These are phyloP conservation scores for Brachionus plicatilis DNA, from an alignment of 1,140 invertebrate species.

Conservation along the genomic window DNA sequence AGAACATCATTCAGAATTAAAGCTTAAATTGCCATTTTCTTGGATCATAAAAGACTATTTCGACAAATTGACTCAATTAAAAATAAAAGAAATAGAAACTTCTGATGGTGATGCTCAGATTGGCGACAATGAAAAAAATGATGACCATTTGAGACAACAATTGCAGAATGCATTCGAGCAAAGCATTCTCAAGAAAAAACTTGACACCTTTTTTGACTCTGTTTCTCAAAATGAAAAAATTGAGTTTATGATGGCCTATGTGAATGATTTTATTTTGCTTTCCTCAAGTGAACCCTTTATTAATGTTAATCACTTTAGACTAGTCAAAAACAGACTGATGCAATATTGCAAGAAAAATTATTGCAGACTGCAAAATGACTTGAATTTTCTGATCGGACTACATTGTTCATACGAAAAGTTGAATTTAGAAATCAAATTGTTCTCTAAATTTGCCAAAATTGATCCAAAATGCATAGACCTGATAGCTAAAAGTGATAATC, in stretches of 20 bases:
- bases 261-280: slow-evolving; percentile 4
- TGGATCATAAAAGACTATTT: slow-evolving; percentile 12
- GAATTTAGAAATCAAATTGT: background rate
- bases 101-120: background rate
- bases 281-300: background rate
- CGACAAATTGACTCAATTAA: background rate
- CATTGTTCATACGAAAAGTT: background rate
- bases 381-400: background rate
- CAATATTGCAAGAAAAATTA: background rate
- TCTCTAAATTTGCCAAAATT: slow-evolving; percentile 6
- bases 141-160: background rate
- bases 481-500: slow-evolving; percentile 4
- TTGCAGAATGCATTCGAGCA: background rate
- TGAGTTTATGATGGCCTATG: background rate
- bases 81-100: background rate
- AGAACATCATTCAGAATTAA: background rate
- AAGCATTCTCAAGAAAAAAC: background rate
- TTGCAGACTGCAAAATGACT: background rate
- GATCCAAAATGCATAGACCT: background rate
- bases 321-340: background rate
- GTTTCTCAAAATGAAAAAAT: background rate
- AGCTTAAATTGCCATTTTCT: background rate
- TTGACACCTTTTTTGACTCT: background rate
- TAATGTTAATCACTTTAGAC: background rate
- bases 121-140: background rate